Base-by-base conservation (phyloP, 2,888 invertebrate species). In the Eupithecia vulgata region DNA sequence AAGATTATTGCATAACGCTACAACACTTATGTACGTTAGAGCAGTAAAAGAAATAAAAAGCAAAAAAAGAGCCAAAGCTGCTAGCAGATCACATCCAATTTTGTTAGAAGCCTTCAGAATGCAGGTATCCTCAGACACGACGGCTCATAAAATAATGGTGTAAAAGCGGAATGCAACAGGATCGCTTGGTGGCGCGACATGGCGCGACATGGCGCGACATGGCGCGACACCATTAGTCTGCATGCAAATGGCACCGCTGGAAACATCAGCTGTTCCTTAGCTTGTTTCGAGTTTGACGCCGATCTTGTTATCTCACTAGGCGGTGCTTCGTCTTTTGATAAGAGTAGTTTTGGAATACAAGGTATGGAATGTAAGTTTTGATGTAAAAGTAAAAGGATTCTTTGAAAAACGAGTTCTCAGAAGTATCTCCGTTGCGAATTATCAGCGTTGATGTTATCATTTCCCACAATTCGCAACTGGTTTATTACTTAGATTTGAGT, bases 111-210 rank as follows among this genome's bases (percentile, higher is more conserved):
- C 67, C 48, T 70, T 70, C 59, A 72, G 66, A 74, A 69, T 71
- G 68, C 69, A 72, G 64, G 48, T 62, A 68, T 57, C 45, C 30
- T 12, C 48, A 65, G 75, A 72, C 69, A 64, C 69, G 71, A 71
- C 65, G 62, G 67, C 69, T 72, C 75, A 75, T 73, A 70, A 78
- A 78, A 73, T 75, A 68, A 70, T 68, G 67, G 72, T 73, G 72
- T 76, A 78, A 70, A 79, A 80, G 73, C 69, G 71, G 80, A 83
- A 79, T 79, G 78, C 76, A 77, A 79, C 76, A 79, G 76, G 79
- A 79, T 68, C 68, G 77, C 77, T 72, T 35, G 68, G 80, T 78
- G 81, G 78, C 83, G 83, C 87, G 90, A 88, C 89, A 82, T 15
- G 30, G 59, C 59, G 30, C 17, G 34, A 59, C 59, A 30, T 13